Percentiles rank a stretch among this genome's conserved stretches.
phyloP scores from a whole-genome alignment of 1,140 invertebrate genomes.

The Drosophila oshimai region DNA sequence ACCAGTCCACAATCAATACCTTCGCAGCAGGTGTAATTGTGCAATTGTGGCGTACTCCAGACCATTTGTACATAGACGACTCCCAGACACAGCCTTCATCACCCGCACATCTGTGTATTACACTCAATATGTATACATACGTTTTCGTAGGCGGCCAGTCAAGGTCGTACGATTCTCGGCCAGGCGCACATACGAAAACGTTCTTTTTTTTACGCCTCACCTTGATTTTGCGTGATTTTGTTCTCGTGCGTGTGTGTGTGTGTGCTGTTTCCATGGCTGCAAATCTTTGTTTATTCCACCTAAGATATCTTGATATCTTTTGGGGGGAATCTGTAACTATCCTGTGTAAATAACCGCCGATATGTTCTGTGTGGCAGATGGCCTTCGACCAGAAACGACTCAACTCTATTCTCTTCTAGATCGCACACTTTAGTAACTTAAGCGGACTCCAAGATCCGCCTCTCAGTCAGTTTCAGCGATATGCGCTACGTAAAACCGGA shows the following conservation, averaged over 20 bases:
- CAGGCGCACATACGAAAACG: constrained; percentile 35
- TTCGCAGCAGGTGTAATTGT: constrained; percentile 5
- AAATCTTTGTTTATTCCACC: constrained; percentile 30
- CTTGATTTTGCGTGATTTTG: constrained; percentile 63
- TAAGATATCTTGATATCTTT: not conserved
- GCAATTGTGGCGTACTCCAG: constrained; percentile 9
- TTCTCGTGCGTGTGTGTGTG: constrained; percentile 4
- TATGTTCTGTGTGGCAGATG: constrained; percentile 21
- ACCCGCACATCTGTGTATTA: constrained; percentile 24
- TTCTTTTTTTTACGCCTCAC: constrained; percentile 70
- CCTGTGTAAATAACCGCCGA: constrained; percentile 19
- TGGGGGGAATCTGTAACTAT: not conserved
- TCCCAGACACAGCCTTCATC: constrained; percentile 3
- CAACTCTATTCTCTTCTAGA: constrained; percentile 69
- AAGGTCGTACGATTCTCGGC: constrained; percentile 53
- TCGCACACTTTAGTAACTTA: constrained; percentile 46
- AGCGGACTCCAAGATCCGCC: constrained; percentile 43
- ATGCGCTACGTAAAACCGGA: constrained; percentile 82
- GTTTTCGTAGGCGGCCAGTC: constrained; percentile 52
- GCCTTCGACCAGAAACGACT: constrained; percentile 38
- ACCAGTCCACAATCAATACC: constrained; percentile 39
- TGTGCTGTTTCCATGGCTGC: constrained; percentile 32
- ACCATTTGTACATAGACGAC: constrained; percentile 13
- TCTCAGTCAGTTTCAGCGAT: constrained; percentile 50
- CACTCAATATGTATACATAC: constrained; percentile 26